phyloP scores from a whole-genome alignment of 2,113 vertebrate genomes.

The Colossoma macropomum region DNA sequence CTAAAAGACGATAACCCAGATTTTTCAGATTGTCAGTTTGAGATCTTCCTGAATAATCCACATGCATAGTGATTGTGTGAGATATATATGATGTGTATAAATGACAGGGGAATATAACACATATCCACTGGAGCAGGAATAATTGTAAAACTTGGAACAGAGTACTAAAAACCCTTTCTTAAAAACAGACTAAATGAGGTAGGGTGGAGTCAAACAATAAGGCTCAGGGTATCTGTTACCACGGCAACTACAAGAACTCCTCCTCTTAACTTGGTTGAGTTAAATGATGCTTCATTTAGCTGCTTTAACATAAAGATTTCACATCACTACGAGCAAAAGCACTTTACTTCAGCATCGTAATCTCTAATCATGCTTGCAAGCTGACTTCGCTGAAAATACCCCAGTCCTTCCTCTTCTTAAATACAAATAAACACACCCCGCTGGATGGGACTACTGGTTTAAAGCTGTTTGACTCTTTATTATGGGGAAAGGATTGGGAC shows the following conservation, averaged over 20 bases:
- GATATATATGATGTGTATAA: background rate
- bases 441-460: background rate
- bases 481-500: too few relatives aligned
- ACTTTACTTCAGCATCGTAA: background rate
- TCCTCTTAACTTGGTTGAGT: conserved; percentile 23
- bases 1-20: too few relatives aligned
- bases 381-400: background rate
- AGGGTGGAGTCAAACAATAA: background rate
- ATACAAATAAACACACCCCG: background rate
- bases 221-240: background rate
- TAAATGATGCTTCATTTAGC: conserved; percentile 27
- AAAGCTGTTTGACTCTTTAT: background rate
- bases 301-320: conserved; percentile 17
- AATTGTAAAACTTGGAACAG: background rate
- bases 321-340: background rate
- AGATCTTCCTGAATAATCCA: too few relatives aligned
- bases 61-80: too few relatives aligned
- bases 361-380: background rate
- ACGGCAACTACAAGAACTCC: conserved; percentile 37
- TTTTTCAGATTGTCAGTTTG: too few relatives aligned
- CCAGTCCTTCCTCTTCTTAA: background rate
- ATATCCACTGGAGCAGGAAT: background rate
- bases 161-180: background rate
- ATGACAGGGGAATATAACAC: background rate
- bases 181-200: background rate